Conservation (phyloP, 2,113 vertebrate species). For the Vidua macroura region DNA sequence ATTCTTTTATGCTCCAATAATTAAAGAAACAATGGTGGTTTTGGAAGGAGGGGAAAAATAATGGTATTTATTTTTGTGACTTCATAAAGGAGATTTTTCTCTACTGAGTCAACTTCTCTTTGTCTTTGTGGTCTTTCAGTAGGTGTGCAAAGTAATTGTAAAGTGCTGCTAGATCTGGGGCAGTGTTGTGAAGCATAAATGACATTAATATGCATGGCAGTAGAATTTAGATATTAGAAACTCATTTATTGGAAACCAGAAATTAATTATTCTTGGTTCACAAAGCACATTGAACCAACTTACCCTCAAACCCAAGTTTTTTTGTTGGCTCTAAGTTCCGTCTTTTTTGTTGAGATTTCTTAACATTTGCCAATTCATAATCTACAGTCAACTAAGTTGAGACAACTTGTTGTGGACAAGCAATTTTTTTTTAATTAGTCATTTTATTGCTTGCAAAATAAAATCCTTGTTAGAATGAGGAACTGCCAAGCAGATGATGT, state of each 20-base stretch:
- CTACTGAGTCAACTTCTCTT: neutral
- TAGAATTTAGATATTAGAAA: neutral
- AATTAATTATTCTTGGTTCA: neutral
- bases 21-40: neutral
- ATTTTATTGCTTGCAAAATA: neutral
- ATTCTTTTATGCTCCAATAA: neutral
- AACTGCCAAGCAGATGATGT: neutral
- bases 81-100: neutral
- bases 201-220: neutral
- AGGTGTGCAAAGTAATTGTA: neutral
- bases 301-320: neutral
- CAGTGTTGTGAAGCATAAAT: neutral
- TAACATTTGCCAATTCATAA: neutral
- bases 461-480: neutral
- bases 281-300: neutral
- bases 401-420: neutral
- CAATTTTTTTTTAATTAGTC: neutral
- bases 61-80: neutral
- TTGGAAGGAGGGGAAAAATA: neutral
- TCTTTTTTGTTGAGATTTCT: neutral
- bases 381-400: neutral
- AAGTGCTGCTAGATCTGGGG: neutral
- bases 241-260: neutral
- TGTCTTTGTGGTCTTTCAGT: neutral
- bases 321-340: neutral